Evolutionary conservation across 2,113 vertebrate species (phyloP).

Genomic region (Pedionomus torquatus): DNA sequence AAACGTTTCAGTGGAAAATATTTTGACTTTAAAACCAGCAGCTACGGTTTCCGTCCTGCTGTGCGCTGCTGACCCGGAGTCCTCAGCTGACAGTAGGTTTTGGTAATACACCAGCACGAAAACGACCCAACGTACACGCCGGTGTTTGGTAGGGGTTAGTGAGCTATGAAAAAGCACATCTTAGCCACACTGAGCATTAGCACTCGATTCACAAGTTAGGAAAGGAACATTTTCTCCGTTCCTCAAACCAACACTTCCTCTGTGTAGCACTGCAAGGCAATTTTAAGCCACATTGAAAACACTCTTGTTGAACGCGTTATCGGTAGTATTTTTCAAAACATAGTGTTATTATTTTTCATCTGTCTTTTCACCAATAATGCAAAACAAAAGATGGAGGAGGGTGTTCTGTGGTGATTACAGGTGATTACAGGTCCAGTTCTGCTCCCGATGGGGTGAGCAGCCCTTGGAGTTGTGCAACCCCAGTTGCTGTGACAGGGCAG

Average conservation of each 20-base stretch:
- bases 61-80: neutral
- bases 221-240: neutral
- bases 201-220: neutral
- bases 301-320: accelerated
- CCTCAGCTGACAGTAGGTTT: neutral
- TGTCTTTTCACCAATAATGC: neutral
- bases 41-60: neutral
- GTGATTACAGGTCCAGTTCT: neutral
- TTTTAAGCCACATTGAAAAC: neutral
- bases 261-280: no score
- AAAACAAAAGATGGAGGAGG: neutral
- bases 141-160: neutral
- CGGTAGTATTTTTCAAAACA: neutral
- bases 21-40: neutral
- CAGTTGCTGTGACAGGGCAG: neutral
- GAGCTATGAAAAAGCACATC: neutral
- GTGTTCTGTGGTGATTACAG: neutral
- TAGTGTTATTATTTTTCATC: accelerated
- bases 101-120: neutral
- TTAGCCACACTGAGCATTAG: neutral
- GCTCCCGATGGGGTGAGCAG: neutral
- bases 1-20: neutral
- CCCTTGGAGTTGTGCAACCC: no score
- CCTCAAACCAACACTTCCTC: neutral
- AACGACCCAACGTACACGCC: accelerated